Base-by-base conservation (phyloP, 2,113 vertebrate species). In the Formicarius rufipectus region DNA sequence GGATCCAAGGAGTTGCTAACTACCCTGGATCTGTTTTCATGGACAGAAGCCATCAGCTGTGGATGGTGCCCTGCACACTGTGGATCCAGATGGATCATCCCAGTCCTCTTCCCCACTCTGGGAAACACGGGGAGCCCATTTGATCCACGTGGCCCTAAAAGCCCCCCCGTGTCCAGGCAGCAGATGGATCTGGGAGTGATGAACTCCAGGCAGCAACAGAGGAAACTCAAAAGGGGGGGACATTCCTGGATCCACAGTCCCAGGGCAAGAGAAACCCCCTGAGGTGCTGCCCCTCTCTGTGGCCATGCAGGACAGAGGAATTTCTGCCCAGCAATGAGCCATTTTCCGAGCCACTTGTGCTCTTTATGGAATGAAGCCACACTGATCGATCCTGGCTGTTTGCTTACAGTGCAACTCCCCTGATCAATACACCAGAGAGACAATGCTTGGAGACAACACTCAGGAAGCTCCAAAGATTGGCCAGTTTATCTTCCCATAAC, bases 1-100 rank as follows among this genome's bases (percentile, higher is more conserved):
- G 94, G 93, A 96, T 90, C 92, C 93, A 59, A 73, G 72, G 24
- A 95, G 35, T 4, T 73, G 40, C 78, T 68, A 53, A 90, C 59
- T 84, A 49, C 79, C 82, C 96, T 84, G 25, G 66, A 39, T 59
- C 60, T 42, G 0, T 9, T 35, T 42, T 8, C 64, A 22, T 17
- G 75, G 69, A 28, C 33, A 55, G 73, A 42, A 67, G 14, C 33
- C 20, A 25, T 3, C 8, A 24, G 9, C 3, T 37, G 24, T 13
- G 50, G 72, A 52, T 42, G 0, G 0, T 33, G 80, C 37, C 37
- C n/a, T 75, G 37, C 59, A 8, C 21, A 1, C 1, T 5, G 28
- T 9, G 52, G 62, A 68, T 56, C 59, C 63, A 35, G 20, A 12
- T 0, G 59, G 75, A 87, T 58, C 84, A 62, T 23, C 20, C 56